Evolutionary conservation across 2,113 vertebrate species (phyloP).

Genomic region (Mus pahari): DNA sequence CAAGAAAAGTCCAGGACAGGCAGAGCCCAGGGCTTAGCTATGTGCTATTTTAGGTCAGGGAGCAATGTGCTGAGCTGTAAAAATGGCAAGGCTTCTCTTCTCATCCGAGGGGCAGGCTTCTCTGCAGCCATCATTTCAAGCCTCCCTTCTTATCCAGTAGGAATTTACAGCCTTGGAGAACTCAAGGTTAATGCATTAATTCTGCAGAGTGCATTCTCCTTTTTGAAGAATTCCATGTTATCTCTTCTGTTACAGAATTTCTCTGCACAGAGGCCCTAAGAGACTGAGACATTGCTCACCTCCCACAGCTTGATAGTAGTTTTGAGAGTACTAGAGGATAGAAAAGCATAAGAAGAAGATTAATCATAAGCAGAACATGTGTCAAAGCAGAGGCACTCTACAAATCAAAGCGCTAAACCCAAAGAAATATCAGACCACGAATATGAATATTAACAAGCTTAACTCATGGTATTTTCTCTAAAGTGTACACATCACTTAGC

Average conservation of each 20-base stretch:
- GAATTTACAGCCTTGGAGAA: neutral
- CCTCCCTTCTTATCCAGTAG: neutral
- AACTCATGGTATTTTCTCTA: neutral
- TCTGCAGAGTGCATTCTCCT: neutral
- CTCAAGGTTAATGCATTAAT: neutral
- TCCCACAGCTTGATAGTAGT: neutral
- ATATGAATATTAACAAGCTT: conserved; percentile 5
- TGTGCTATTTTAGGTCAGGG: conserved; percentile 62
- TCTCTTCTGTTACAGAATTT: conserved; percentile 17
- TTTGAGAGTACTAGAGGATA: neutral
- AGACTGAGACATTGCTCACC: neutral
- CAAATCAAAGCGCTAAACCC: neutral
- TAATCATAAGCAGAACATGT: neutral
- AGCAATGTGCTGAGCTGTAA: conserved; percentile 71
- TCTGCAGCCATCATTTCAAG: neutral
- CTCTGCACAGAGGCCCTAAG: neutral
- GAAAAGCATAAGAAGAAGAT: neutral
- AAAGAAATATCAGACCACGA: neutral
- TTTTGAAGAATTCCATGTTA: neutral
- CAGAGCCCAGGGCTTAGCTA: conserved; percentile 29
- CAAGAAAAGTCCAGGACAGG: conserved; percentile 35
- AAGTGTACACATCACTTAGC: neutral
- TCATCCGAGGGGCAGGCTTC: neutral
- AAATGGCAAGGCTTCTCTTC: conserved; percentile 24
- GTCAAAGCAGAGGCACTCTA: neutral